phyloP scores from a whole-genome alignment of 2,888 invertebrate species.

The Pollenia amentaria region DNA sequence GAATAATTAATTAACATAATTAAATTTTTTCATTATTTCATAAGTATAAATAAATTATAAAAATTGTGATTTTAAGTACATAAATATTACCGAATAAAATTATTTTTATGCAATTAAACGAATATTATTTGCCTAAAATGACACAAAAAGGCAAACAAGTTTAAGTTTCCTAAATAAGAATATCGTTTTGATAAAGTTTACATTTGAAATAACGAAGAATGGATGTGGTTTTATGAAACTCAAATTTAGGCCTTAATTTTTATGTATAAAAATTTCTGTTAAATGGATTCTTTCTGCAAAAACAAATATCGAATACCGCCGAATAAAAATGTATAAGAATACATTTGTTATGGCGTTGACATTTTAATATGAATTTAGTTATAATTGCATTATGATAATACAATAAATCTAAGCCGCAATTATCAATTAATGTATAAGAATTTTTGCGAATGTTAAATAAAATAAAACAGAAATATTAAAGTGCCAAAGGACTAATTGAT shows the following conservation, averaged over 20 bases:
- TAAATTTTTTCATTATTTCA: slow-evolving; percentile 21
- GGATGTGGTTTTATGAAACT: no score
- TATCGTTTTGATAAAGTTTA: neutral
- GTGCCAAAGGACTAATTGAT: slow-evolving; percentile 23
- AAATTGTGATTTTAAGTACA: neutral
- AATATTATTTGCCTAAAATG: no score
- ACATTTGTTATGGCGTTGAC: slow-evolving; percentile 15
- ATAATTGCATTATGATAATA: slow-evolving; percentile 31
- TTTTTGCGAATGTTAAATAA: neutral
- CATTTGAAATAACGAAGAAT: no score
- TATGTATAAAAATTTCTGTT: no score
- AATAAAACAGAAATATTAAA: neutral
- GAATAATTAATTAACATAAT: slow-evolving; percentile 42
- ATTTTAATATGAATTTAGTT: slow-evolving; percentile 15
- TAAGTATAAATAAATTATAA: slow-evolving; percentile 13
- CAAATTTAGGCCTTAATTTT: no score
- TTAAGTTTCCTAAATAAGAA: neutral
- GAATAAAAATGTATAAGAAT: neutral
- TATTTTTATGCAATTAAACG: no score
- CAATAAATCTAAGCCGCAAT: slow-evolving; percentile 59
- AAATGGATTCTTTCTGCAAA: no score
- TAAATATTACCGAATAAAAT: neutral
- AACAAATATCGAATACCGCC: neutral
- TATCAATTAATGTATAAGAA: slow-evolving; percentile 45
- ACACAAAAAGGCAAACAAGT: neutral